Evolutionary conservation across 2,113 vertebrate species (phyloP).

Genomic region (Psettodes erumei): DNA sequence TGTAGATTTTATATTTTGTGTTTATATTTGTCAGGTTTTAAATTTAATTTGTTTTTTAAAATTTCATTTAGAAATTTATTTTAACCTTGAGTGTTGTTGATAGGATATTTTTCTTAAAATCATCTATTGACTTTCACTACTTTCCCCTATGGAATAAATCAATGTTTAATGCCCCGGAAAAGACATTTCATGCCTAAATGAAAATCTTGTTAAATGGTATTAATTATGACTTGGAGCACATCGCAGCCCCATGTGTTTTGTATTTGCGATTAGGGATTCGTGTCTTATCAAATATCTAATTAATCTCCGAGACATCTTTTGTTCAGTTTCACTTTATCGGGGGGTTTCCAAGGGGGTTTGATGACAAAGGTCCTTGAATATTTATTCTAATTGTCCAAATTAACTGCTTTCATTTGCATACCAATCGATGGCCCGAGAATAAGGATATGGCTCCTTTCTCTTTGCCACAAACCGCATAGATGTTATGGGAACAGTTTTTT

Average conservation of each 20-base stretch:
- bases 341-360: conserved; percentile 91
- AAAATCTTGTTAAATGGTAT: conserved; percentile 99
- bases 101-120: conserved; percentile 40
- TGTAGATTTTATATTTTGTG: conserved; percentile 61
- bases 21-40: conserved; percentile 35
- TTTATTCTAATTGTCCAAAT: conserved; percentile 99
- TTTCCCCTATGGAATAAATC: conserved; percentile 89
- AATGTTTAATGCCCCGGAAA: conserved; percentile 96
- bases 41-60: too few relatives aligned
- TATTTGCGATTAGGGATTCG: conserved; percentile 99
- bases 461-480: conserved; percentile 88
- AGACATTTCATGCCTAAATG: conserved; percentile 99
- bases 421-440: conserved; percentile 93
- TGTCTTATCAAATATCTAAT: conserved; percentile 99
- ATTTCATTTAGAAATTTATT: conserved; percentile 31
- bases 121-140: conserved; percentile 55
- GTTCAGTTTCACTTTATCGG: conserved; percentile 97
- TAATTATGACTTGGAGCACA: conserved; percentile 99
- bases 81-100: background rate
- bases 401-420: conserved; percentile 99
- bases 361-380: conserved; percentile 97
- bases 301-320: conserved; percentile 99
- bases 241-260: conserved; percentile 97
- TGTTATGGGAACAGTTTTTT: conserved; percentile 92
- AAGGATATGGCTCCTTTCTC: conserved; percentile 89